Evolutionary conservation across 2,797 vertebrate species (phyloP).

Genomic region (Tympanoctomys barrerae): DNA sequence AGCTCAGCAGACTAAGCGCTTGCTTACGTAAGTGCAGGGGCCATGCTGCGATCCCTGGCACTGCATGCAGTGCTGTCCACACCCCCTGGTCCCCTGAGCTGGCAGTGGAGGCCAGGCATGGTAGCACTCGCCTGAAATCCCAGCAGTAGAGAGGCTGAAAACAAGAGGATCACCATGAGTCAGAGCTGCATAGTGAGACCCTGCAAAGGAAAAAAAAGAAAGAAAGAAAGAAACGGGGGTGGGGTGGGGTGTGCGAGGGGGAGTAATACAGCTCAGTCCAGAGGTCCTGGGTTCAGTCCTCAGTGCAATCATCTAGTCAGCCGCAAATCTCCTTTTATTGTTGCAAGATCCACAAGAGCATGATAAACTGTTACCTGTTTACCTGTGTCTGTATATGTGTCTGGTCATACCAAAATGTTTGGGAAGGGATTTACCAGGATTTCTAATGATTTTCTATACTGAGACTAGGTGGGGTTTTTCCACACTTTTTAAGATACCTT

Average conservation of each 20-base stretch:
- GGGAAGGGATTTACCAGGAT: conserved; percentile 40
- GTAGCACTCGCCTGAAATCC: too few relatives aligned
- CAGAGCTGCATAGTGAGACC: too few relatives aligned
- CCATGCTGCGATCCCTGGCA: too few relatives aligned
- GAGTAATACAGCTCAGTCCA: not conserved
- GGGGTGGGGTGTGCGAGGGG: too few relatives aligned
- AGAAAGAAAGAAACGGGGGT: too few relatives aligned
- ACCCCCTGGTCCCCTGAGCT: too few relatives aligned
- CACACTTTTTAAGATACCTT: not conserved
- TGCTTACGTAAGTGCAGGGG: too few relatives aligned
- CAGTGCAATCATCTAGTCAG: not conserved
- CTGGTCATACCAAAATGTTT: conserved; percentile 25
- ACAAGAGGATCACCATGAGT: too few relatives aligned
- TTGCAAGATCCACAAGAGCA: conserved; percentile 30
- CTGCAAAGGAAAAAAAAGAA: too few relatives aligned
- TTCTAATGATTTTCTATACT: conserved; percentile 46
- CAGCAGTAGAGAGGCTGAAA: too few relatives aligned
- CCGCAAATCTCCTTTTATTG: conserved; percentile 37
- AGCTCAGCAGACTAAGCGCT: not conserved
- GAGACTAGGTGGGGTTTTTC: conserved; percentile 29
- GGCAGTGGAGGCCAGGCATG: too few relatives aligned
- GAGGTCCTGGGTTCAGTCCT: not conserved
- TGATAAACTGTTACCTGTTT: not conserved
- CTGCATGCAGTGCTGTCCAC: too few relatives aligned
- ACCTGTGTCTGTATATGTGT: not conserved